Percentiles rank a stretch among this genome's conserved stretches.
phyloP scores from a whole-genome alignment of 2,888 invertebrate species.

The Ischnus inquisitorius region DNA sequence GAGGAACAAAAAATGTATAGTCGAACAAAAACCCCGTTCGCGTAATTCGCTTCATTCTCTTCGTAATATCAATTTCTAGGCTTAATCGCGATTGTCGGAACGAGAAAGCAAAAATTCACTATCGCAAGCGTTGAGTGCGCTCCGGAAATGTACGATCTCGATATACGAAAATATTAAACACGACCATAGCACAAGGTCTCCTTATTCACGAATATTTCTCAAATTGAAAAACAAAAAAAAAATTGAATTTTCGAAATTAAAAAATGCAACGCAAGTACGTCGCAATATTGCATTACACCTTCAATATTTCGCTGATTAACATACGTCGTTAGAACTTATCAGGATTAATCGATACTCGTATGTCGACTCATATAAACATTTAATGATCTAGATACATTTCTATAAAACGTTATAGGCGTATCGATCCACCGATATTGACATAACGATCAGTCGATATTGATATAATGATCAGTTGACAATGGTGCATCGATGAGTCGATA shows the following conservation, averaged over 20 bases:
- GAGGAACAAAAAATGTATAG: constrained; percentile 21
- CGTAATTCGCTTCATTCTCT: background rate
- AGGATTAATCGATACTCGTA: background rate
- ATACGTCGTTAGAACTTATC: background rate
- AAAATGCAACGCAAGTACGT: background rate
- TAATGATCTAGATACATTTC: background rate
- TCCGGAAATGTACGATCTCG: constrained; percentile 16
- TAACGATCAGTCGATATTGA: background rate
- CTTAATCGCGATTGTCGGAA: background rate
- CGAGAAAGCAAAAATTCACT: background rate
- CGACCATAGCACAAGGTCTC: background rate
- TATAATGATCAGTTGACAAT: background rate
- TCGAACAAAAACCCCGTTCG: constrained; percentile 56
- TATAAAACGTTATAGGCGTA: background rate
- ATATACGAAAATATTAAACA: background rate
- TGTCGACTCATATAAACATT: background rate
- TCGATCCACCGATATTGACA: background rate
- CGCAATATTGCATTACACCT: background rate
- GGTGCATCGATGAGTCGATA: background rate
- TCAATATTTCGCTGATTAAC: background rate
- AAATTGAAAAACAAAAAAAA: background rate
- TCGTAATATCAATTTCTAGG: constrained; percentile 15
- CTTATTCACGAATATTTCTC: background rate
- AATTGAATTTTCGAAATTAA: background rate
- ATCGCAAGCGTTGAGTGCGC: constrained; percentile 57